These are phyloP conservation scores for Phyllopteryx taeniolatus DNA, from an alignment of 2,113 vertebrate species.

Conservation along the genomic window DNA sequence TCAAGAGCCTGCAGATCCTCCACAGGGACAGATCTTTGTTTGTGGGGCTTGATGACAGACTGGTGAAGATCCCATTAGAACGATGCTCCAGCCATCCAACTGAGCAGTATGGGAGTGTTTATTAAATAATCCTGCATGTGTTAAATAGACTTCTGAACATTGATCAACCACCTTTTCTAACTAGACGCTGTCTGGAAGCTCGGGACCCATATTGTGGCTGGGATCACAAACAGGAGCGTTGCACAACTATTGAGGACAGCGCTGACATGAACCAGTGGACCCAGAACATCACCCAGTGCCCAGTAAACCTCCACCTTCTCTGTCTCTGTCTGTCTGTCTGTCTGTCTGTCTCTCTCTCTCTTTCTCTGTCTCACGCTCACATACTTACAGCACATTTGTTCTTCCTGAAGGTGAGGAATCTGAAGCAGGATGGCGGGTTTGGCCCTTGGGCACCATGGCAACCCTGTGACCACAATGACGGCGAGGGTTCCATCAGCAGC, in stretches of 20 bases:
- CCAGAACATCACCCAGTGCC: constrained; percentile 86
- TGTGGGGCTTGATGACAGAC: constrained; percentile 82
- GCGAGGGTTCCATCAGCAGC: constrained; percentile 77
- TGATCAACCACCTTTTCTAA: neutral
- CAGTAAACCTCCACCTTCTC: constrained; percentile 74
- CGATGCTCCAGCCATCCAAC: constrained; percentile 82
- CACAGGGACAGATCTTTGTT: constrained; percentile 87
- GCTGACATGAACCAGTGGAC: constrained; percentile 92
- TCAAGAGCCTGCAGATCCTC: constrained; percentile 85
- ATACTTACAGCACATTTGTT: neutral
- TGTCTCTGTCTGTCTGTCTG: neutral
- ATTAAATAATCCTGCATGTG: neutral
- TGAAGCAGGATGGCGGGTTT: constrained; percentile 86
- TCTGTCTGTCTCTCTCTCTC: neutral
- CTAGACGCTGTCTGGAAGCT: constrained; percentile 86
- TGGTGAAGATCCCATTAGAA: constrained; percentile 86
- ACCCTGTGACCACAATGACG: constrained; percentile 81
- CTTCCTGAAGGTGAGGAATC: constrained; percentile 78
- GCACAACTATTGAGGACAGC: constrained; percentile 87
- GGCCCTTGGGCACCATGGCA: constrained; percentile 84
- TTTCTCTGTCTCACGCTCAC: neutral
- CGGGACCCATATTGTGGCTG: constrained; percentile 96
- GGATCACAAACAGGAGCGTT: constrained; percentile 86
- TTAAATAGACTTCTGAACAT: neutral
- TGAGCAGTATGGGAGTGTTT: constrained; percentile 71